Base-by-base conservation (phyloP, 2,888 invertebrate genomes). In the Drosophila longiperda region DNA sequence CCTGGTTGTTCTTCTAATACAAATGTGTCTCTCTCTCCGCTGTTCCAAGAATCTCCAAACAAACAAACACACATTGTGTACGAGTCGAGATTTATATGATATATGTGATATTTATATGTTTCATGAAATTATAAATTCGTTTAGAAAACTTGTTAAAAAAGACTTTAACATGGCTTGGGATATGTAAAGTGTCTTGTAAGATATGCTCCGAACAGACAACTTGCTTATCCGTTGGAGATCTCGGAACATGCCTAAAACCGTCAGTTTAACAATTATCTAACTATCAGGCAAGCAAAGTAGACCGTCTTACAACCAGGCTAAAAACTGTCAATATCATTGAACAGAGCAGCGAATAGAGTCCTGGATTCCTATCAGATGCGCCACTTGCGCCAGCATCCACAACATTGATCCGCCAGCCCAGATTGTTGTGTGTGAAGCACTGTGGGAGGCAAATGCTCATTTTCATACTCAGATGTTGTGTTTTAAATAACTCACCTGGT, bases 351-450 rank as follows among this genome's bases (percentile, higher is more conserved):
- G 84, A 72, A 34, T 79, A 67, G 38, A 60, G 66, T 42, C 17
- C 17, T 4, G 68, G 34, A n/a, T 5, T 29, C 29, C 68, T 36
- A 23, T n/a, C 6, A 4, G 72, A 36, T 52, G 79, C 80, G 5
- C 32, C 65, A 49, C 72, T 64, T 8, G 86, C 82, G 1, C 88
- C 83, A 40, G 89, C 83, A 52, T 89, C 85, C 53, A 97, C 95
- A 3, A 98, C 96, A 92, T 97, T 95, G 83, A 98, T 98, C 93
- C 97, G 98, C 98, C 98, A 98, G 57, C 98, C 98, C 34, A 98
- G 94, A 92, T 97, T 97, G 80, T 96, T 96, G 94, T 98, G 98
- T n/a, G 96, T 96, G 94, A 97, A 98, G 93, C 98, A 98, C 98
- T 98, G 94, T 2, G 1, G 9, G 8, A 1, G 29, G 23, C 8